A percentile compares a stretch with the other conserved stretches of the same genome.
phyloP scores from a whole-genome alignment of 2,113 vertebrate genomes.

The Plecotus auritus region DNA sequence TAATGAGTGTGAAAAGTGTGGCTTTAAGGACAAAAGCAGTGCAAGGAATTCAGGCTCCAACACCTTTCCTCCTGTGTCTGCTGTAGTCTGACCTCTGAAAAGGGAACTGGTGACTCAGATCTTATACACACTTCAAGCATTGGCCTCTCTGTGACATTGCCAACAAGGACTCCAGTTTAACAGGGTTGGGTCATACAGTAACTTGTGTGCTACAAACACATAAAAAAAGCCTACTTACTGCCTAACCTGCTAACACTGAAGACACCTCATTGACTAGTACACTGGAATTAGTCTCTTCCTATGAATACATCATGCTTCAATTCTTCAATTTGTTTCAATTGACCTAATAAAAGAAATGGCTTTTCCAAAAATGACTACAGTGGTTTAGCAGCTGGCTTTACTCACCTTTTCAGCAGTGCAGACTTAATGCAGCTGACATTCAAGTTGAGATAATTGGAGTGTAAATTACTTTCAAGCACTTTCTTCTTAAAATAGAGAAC shows the following conservation, averaged over 20 bases:
- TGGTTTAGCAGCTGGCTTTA: neutral
- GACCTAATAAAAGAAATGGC: neutral
- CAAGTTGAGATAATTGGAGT: neutral
- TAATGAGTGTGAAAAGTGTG: neutral
- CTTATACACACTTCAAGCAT: neutral
- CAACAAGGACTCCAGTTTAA: neutral
- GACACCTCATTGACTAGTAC: neutral
- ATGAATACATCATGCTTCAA: neutral
- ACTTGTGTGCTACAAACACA: neutral
- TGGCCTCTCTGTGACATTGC: neutral
- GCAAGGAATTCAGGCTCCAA: neutral
- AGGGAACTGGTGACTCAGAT: neutral
- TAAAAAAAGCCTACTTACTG: neutral
- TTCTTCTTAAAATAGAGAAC: constrained; percentile 38
- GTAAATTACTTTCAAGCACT: constrained; percentile 17
- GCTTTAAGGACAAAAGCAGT: neutral
- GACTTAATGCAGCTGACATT: neutral
- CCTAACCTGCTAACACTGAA: neutral
- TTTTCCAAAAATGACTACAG: neutral
- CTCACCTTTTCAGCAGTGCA: constrained; percentile 4
- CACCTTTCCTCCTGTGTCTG: neutral
- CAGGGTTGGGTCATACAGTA: neutral
- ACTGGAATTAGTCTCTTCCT: neutral
- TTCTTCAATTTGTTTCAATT: neutral
- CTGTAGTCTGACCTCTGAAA: neutral